Conservation (phyloP, 2,113 vertebrate genomes). For the Sylvia atricapilla region DNA sequence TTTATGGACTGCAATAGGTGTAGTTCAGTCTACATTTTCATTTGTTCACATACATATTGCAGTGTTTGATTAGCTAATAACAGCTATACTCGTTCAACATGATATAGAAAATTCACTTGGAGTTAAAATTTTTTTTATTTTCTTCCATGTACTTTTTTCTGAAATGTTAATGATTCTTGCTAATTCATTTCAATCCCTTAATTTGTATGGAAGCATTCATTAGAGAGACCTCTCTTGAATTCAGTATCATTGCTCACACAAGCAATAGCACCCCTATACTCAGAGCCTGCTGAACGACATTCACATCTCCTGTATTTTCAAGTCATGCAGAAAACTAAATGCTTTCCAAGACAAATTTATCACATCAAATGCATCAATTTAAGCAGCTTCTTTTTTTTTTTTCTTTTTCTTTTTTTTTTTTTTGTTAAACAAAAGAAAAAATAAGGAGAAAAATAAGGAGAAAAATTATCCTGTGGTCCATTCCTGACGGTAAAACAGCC, state of each 20-base stretch:
- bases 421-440: neutral
- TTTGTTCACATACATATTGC: neutral
- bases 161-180: neutral
- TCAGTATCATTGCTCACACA: neutral
- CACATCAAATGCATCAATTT: neutral
- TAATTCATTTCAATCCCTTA: neutral
- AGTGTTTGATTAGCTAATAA: neutral
- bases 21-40: neutral
- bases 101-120: neutral
- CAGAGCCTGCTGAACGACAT: neutral
- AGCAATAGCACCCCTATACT: neutral
- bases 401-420: neutral
- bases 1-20: neutral
- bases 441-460: neutral
- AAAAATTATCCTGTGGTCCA: neutral
- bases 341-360: neutral
- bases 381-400: neutral
- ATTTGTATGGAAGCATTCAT: neutral
- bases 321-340: neutral
- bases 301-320: neutral
- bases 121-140: neutral
- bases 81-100: neutral
- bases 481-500: neutral
- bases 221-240: slow-evolving; percentile 2
- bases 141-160: neutral